Evolutionary conservation across 2,888 invertebrate genomes (phyloP), one percentile per base, ranked within the genome.

Genomic region (Allophyes oxyacanthae): DNA sequence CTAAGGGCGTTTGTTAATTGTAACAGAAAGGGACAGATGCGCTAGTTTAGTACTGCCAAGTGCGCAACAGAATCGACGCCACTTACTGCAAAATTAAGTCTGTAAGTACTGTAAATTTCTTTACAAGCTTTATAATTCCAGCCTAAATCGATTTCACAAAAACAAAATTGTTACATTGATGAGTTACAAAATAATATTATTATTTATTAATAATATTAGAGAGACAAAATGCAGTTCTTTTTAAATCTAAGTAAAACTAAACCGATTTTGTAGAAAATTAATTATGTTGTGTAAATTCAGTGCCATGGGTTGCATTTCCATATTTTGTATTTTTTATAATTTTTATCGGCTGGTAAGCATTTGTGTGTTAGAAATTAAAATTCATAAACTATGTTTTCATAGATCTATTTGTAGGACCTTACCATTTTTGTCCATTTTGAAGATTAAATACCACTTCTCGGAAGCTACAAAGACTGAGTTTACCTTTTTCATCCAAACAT

Each of bases 61-160:
- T n/a, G n/a, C n/a, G n/a, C n/a, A n/a, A n/a, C n/a, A n/a, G n/a
- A n/a, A n/a, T n/a, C n/a, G n/a, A n/a, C n/a, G n/a, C n/a, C n/a
- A n/a, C n/a, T n/a, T n/a, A n/a, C n/a, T n/a, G n/a, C n/a, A n/a
- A n/a, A n/a, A n/a, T n/a, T n/a, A n/a, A n/a, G n/a, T n/a, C n/a
- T n/a, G n/a, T n/a, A n/a, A n/a, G n/a, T n/a, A n/a, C n/a, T n/a
- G n/a, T n/a, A n/a, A 57, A 57, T 64, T 44, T 68, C 48, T 64
- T 56, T 64, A 53, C 64, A 70, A 72, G 77, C 73, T 79, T 79
- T 74, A 77, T 76, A 49, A 64, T 63, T 49, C 56, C 63, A 64
- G 63, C 55, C 57, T 59, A 42, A 32, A 52, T 46, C 20, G 1
- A 32, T 43, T 46, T 55, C 20, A 45, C 20, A 20, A 20, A 20